Evolutionary conservation across 1,140 invertebrate species (phyloP).

Genomic region (Mya arenaria): DNA sequence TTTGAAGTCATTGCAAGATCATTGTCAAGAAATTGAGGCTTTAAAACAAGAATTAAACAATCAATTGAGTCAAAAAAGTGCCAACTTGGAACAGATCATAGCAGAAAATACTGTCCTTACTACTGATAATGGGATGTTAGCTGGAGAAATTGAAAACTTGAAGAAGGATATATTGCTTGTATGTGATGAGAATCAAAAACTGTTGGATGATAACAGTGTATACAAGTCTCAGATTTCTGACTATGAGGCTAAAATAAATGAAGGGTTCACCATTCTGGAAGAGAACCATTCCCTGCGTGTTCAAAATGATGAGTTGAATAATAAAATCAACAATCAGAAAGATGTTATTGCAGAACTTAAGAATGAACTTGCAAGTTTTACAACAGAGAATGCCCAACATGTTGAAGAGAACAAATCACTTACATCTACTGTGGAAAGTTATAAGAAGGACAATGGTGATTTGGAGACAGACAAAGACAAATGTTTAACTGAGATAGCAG

Average conservation of each 20-base stretch:
- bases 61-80: no score
- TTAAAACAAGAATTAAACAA: no score
- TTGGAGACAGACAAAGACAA: constrained; percentile 12
- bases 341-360: constrained; percentile 59
- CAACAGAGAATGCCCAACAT: constrained; percentile 33
- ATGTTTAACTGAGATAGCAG: constrained; percentile 1
- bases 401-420: constrained; percentile 31
- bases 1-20: no score
- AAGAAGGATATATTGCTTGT: not conserved
- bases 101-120: not conserved
- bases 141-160: constrained; percentile 20
- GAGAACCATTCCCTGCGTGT: constrained; percentile 57
- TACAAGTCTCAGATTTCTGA: constrained; percentile 38
- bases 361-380: constrained; percentile 55
- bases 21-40: no score
- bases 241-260: constrained; percentile 25
- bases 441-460: not conserved
- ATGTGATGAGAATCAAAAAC: not conserved
- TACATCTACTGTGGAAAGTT: not conserved
- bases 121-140: constrained; percentile 11
- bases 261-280: constrained; percentile 54
- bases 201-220: constrained; percentile 45
- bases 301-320: constrained; percentile 68
- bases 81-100: no score
- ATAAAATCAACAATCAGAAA: constrained; percentile 68